Percentiles rank a stretch among this genome's conserved stretches.
These are phyloP conservation scores for Trematocara stigmaticum DNA, from an alignment of 2,113 vertebrate genomes.

Conservation along the genomic window DNA sequence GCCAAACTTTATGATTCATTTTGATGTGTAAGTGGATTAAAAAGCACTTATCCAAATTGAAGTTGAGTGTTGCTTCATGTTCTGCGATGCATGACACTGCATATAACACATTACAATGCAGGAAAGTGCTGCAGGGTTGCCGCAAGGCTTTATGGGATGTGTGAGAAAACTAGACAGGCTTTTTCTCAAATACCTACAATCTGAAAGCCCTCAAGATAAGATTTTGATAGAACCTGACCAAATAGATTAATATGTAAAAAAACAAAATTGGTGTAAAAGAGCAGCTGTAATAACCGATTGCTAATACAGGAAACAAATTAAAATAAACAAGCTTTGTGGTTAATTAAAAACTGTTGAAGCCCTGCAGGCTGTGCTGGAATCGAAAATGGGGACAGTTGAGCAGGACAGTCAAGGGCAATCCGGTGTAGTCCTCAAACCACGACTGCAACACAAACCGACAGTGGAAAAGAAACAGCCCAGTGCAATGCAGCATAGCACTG, in stretches of 20 bases:
- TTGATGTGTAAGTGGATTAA: constrained; percentile 35
- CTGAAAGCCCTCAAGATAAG: not conserved
- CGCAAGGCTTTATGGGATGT: constrained; percentile 35
- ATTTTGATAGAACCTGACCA: not conserved
- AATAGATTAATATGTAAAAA: not conserved
- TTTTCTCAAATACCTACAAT: constrained; percentile 9
- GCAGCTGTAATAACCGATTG: not conserved
- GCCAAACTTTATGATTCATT: not conserved
- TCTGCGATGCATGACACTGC: constrained; percentile 27
- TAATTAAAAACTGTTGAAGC: not conserved
- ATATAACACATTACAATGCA: not conserved
- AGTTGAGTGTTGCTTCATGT: not conserved
- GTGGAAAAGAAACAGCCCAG: not conserved
- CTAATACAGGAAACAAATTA: not conserved
- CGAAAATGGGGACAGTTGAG: not conserved
- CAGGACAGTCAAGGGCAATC: constrained; percentile 26
- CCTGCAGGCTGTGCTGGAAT: not conserved
- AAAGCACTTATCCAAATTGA: constrained; percentile 54
- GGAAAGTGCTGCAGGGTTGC: not conserved
- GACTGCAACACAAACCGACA: not conserved
- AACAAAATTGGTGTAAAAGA: not conserved
- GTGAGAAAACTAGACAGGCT: not conserved
- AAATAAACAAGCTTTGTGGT: not conserved
- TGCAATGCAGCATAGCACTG: not conserved
- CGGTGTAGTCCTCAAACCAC: not conserved